Base-by-base conservation (phyloP, 2,888 invertebrate species). In the Drosophila yooni region DNA sequence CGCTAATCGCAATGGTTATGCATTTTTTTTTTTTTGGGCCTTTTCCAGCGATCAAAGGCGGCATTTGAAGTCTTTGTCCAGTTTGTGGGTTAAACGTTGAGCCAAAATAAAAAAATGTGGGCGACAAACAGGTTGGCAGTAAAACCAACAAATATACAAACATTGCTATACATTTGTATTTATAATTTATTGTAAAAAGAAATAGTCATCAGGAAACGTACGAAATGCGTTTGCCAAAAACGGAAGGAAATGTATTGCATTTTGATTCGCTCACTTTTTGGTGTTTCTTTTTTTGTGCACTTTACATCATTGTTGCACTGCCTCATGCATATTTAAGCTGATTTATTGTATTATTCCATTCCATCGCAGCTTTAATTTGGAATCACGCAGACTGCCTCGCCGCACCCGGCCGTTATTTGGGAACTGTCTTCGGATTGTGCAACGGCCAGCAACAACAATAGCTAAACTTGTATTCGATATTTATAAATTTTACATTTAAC, bases 231-330 rank as follows among this genome's bases (percentile, higher is more conserved):
- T 58, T 51, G 65, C 48, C 54, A 65, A 72, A 56, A 87, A 87
- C 90, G 87, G 90, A 87, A 87, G 87, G 87, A 87, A 87, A 86
- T 83, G 75, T 61, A 74, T 56, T 81, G 81, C 76, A 77, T 83
- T 81, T 81, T 69, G 72, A 81, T 75, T 81, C 80, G 77, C 67
- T 70, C 63, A 62, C 43, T 72, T 72, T 62, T 57, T 48, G 13
- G 27, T 48, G 38, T 51, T 64, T 36, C 31, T 51, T 33, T 51
- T 59, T 66, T 29, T 25, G 38, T 50, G 13, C 46, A 46, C 15
- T 46, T 15, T 46, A 25, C 46, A 46, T 46, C 15, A 15, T 27
- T 71, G 25, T 48, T 54, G 58, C 36, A 46, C 56, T 58, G 81
- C 72, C 74, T 77, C 71, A 75, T 78, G 79, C 76, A 88, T 84